Base-by-base conservation (phyloP, 2,113 vertebrate species). In the Shinisaurus crocodilurus region DNA sequence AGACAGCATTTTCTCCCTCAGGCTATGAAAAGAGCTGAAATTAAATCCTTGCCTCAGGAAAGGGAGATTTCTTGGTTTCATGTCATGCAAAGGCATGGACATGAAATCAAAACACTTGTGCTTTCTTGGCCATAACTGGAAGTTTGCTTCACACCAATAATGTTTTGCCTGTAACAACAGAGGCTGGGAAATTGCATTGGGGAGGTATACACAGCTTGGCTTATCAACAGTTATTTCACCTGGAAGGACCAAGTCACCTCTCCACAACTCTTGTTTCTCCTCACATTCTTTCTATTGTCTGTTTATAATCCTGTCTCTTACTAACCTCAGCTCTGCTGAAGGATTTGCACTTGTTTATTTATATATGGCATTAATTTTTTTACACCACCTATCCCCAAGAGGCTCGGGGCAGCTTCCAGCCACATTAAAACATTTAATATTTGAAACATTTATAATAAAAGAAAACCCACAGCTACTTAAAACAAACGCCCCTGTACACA, bases 71-170 rank as follows among this genome's bases (percentile, higher is more conserved):
- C 37, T 91, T 79, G 48, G 87, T 83, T 92, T 72, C 86, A 87
- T 82, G 89, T 89, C 84, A 86, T 29, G 80, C 45, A 90, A 88
- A 94, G 15, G 25, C 29, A 40, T 72, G 82, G 45, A 87, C 65
- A 34, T 82, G 72, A 82, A 57, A 88, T 16, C 27, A 79, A 87
- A 77, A 88, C 54, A 80, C 50, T 0, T 0, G 67, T 60, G 48
- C 25, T 32, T 2, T 34, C 6, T 48, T 77, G 34, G 7, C 54
- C 60, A 23, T n/a, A 81, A 40, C 1, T 50, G 75, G 32, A 80
- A 57, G 67, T 40, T 57, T 80, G 50, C 23, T 84, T 72, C 32
- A 60, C 37, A 23, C 20, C 18, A 54, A 16, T 18, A 50, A 20
- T 67, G 4, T 16, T 90, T 69, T 29, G 12, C 48, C 50, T 80